Evolutionary conservation across 2,888 invertebrate genomes (phyloP).

Genomic region (Leptopilina myrica): DNA sequence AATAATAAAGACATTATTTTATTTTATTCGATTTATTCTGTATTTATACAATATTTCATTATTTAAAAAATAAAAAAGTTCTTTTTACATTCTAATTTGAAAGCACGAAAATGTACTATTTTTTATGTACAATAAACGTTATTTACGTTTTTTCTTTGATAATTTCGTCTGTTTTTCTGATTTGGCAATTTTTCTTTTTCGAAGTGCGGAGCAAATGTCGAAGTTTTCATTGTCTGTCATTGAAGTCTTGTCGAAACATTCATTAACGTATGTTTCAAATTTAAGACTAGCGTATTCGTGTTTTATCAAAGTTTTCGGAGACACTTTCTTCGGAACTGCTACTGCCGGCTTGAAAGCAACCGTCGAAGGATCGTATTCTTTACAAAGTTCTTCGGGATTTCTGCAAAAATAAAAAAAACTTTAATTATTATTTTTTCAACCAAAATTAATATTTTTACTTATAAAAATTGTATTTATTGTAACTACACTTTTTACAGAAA

Average conservation of each 20-base stretch:
- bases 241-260: neutral
- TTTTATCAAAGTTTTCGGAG: conserved; percentile 21
- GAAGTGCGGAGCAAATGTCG: neutral
- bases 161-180: neutral
- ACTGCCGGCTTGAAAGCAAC: conserved; percentile 54
- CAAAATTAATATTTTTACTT: no score
- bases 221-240: neutral
- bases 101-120: neutral
- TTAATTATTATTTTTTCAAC: neutral
- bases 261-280: conserved; percentile 24
- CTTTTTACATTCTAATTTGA: neutral
- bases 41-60: neutral
- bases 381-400: conserved; percentile 50
- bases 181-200: neutral
- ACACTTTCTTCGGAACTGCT: conserved; percentile 49
- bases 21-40: no score
- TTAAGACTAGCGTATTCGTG: conserved; percentile 3
- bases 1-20: no score
- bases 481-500: no score
- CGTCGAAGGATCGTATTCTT: conserved; percentile 48
- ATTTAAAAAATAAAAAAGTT: neutral
- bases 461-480: no score
- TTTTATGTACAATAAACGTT: neutral
- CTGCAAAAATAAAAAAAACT: conserved; percentile 44
- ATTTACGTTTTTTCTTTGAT: neutral